Conservation (phyloP, 2,113 vertebrate genomes). For the Caranx ignobilis region DNA sequence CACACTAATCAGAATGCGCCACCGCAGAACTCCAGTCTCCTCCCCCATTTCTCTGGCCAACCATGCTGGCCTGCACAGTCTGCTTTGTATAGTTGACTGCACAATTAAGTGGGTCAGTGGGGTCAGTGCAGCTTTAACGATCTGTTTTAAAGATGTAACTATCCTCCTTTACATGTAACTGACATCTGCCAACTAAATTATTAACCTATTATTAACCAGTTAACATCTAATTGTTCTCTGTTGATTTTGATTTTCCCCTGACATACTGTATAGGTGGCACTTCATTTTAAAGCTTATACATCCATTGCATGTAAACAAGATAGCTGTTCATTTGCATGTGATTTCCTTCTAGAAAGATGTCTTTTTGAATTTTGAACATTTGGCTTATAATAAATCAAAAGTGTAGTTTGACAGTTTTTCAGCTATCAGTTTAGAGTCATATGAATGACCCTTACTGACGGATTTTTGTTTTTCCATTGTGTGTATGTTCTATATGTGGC, state of each 20-base stretch:
- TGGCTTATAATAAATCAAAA: neutral
- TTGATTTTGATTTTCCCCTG: neutral
- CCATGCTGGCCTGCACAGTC: too few relatives aligned
- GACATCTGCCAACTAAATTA: too few relatives aligned
- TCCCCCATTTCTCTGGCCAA: too few relatives aligned
- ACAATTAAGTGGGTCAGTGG: too few relatives aligned
- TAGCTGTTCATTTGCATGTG: neutral
- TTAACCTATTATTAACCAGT: too few relatives aligned
- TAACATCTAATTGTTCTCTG: neutral
- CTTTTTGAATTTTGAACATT: neutral
- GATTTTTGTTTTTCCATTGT: neutral
- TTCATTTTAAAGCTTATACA: slow-evolving; percentile 10
- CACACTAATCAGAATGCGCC: too few relatives aligned
- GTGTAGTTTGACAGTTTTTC: neutral
- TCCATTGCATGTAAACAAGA: neutral
- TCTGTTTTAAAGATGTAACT: too few relatives aligned
- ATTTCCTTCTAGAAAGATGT: neutral
- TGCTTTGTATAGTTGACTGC: too few relatives aligned
- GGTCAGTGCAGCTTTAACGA: too few relatives aligned
- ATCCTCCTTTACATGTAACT: too few relatives aligned
- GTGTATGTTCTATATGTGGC: neutral
- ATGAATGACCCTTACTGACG: neutral
- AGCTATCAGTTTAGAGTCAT: neutral
- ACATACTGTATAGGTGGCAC: too few relatives aligned
- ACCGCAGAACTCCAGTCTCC: too few relatives aligned